phyloP scores from a whole-genome alignment of 1,140 invertebrate genomes.

The Diprion similis region DNA sequence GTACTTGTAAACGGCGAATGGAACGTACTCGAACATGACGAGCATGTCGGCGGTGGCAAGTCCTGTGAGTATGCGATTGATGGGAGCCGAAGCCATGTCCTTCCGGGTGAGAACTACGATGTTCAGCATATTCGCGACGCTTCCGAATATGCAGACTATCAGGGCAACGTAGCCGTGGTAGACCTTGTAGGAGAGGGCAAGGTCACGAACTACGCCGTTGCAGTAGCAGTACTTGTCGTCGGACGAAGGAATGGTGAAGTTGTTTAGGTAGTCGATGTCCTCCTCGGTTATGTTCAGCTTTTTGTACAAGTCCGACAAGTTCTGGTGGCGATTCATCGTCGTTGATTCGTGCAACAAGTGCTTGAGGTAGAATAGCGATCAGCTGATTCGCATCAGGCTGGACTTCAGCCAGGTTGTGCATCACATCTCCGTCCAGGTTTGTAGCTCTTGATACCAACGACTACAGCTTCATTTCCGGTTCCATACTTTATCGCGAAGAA shows the following conservation, averaged over 20 bases:
- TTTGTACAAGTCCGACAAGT: constrained; percentile 36
- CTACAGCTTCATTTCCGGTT: background rate
- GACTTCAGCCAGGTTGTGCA: constrained; percentile 5
- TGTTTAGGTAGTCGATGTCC: constrained; percentile 45
- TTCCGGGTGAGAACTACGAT: constrained; percentile 87
- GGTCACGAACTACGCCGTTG: constrained; percentile 30
- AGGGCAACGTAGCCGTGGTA: constrained; percentile 75
- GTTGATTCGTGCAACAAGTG: constrained; percentile 17
- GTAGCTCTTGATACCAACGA: background rate
- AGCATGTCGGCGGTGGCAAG: constrained; percentile 85
- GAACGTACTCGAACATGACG: constrained; percentile 88
- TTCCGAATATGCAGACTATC: constrained; percentile 85
- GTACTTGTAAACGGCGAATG: constrained; percentile 81
- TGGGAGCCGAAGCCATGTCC: constrained; percentile 80
- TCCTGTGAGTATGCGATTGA: constrained; percentile 82
- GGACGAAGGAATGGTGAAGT: constrained; percentile 24
- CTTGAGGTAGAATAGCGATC: constrained; percentile 17
- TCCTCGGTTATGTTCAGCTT: constrained; percentile 45
- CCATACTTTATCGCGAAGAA: too few relatives aligned
- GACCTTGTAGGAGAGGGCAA: constrained; percentile 35
- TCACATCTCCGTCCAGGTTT: background rate
- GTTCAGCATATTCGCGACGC: constrained; percentile 88
- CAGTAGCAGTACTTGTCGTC: constrained; percentile 30
- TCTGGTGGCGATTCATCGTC: constrained; percentile 30
- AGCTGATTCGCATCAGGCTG: background rate